phyloP scores from a whole-genome alignment of 2,888 invertebrate genomes.

The Serripes groenlandicus region DNA sequence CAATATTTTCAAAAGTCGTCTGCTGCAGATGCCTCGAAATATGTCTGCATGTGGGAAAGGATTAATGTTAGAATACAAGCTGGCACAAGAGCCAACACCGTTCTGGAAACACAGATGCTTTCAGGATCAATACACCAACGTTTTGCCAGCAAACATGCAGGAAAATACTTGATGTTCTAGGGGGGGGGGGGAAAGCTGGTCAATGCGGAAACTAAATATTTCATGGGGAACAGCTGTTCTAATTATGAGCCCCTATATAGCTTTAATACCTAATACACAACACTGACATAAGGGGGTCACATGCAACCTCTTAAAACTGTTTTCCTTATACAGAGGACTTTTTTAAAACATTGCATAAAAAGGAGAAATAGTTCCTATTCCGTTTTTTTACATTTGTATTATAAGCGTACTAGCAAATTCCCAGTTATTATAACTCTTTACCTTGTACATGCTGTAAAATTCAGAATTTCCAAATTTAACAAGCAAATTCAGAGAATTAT shows the following conservation, averaged over 20 bases:
- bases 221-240: conserved; percentile 6
- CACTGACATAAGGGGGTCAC: background rate
- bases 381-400: background rate
- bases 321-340: background rate
- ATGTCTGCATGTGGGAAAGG: too few relatives aligned
- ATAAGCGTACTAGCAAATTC: too few relatives aligned
- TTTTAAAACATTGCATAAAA: background rate
- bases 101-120: too few relatives aligned
- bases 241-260: conserved; percentile 1
- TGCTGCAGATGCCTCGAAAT: too few relatives aligned
- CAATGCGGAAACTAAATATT: background rate
- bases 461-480: too few relatives aligned
- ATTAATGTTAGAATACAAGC: too few relatives aligned
- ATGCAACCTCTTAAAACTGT: background rate
- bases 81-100: too few relatives aligned
- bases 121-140: conserved; percentile 1
- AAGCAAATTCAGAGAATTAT: too few relatives aligned
- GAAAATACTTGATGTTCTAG: background rate
- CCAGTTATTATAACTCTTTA: too few relatives aligned
- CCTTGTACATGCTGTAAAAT: too few relatives aligned
- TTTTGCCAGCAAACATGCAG: background rate
- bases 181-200: background rate
- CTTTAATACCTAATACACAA: background rate
- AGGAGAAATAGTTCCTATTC: background rate
- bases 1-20: too few relatives aligned